These are phyloP conservation scores for Clitarchus hookeri DNA, from an alignment of 2,888 invertebrate species.

Conservation along the genomic window DNA sequence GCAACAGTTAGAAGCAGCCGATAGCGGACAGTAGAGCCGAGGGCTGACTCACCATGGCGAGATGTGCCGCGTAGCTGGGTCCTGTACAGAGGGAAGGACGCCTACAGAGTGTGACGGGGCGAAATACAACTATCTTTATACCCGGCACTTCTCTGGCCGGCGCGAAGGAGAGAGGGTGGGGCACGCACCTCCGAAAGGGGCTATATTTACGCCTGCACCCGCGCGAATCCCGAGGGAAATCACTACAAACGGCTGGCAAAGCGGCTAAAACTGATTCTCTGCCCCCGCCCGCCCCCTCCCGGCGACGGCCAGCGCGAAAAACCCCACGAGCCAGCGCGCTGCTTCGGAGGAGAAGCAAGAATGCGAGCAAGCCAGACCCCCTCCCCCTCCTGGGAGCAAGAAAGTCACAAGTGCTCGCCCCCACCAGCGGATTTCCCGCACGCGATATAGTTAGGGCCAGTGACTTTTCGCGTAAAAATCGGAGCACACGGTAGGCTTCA, in stretches of 20 bases:
- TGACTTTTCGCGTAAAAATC: too few species aligned
- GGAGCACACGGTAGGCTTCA: too few species aligned
- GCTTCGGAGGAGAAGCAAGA: background rate
- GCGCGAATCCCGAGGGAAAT: background rate
- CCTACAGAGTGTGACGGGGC: background rate
- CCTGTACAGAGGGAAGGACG: background rate
- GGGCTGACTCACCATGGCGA: background rate
- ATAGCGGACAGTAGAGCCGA: too few species aligned
- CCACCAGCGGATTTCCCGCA: too few species aligned
- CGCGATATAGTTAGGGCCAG: too few species aligned
- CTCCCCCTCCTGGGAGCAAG: background rate
- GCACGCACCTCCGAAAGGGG: background rate
- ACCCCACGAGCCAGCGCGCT: too few species aligned
- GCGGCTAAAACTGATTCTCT: background rate
- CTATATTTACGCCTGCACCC: background rate
- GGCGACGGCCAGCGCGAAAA: too few species aligned
- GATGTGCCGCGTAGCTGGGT: background rate
- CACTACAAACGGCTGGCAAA: background rate
- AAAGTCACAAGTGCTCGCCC: background rate
- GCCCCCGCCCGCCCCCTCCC: background rate
- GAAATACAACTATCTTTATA: background rate
- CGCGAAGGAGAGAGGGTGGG: background rate
- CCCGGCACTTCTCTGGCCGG: background rate
- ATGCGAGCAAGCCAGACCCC: background rate
- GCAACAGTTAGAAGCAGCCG: too few species aligned